Evolutionary conservation across 2,888 invertebrate species (phyloP).

Genomic region (Pocota personata): DNA sequence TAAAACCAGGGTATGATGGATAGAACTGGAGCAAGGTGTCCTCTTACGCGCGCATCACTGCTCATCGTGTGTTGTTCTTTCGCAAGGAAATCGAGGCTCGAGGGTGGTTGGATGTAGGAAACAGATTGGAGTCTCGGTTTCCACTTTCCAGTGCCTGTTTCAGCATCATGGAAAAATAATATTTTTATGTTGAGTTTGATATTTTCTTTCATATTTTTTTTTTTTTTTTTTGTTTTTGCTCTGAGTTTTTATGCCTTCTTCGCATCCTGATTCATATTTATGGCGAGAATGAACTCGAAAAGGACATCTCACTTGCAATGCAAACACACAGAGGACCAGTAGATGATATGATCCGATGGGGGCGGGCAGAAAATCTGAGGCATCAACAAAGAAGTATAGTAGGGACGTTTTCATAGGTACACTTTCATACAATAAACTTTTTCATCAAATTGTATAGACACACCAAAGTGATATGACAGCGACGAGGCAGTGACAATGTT

Average conservation of each 20-base stretch:
- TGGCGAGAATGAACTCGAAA: conserved; percentile 29
- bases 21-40: conserved; percentile 69
- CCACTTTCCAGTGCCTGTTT: conserved; percentile 28
- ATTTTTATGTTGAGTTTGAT: conserved; percentile 25
- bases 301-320: conserved; percentile 24
- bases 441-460: no score
- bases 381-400: background rate
- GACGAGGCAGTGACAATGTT: no score
- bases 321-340: background rate
- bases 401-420: background rate
- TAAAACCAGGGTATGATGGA: conserved; percentile 67
- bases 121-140: conserved; percentile 44
- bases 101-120: conserved; percentile 15
- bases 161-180: conserved; percentile 21
- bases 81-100: conserved; percentile 34
- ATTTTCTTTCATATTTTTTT: conserved; percentile 1
- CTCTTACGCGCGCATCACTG: conserved; percentile 47
- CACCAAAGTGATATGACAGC: no score
- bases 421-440: background rate
- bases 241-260: conserved; percentile 5
- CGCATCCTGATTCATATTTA: conserved; percentile 32
- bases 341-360: background rate
- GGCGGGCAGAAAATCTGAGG: background rate
- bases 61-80: conserved; percentile 51
- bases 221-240: background rate